A percentile compares a stretch with the other conserved stretches of the same genome.
phyloP scores from a whole-genome alignment of 2,113 vertebrate species.

The Aphyosemion australe region DNA sequence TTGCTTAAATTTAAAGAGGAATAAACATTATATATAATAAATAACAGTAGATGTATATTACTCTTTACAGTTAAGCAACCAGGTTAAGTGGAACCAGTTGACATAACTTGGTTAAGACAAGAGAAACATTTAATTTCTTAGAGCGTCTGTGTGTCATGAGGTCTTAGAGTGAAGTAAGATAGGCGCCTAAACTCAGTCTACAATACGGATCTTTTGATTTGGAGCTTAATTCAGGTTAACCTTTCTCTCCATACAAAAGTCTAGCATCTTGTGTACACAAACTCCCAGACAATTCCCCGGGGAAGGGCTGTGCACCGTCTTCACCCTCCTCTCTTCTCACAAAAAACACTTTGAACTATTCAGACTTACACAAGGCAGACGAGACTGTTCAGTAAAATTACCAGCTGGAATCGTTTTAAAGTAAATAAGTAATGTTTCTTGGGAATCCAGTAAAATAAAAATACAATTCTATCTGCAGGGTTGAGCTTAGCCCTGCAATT shows the following conservation, averaged over 20 bases:
- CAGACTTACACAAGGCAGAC: conserved; percentile 49
- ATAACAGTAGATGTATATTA: no score
- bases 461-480: neutral
- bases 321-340: conserved; percentile 30
- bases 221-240: conserved; percentile 10
- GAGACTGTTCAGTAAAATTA: conserved; percentile 54
- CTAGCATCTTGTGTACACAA: conserved; percentile 18
- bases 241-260: conserved; percentile 20
- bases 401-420: conserved; percentile 46
- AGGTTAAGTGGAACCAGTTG: no score
- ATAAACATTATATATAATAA: no score
- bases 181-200: neutral
- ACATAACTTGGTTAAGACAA: no score
- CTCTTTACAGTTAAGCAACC: no score
- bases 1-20: no score
- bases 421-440: conserved; percentile 10
- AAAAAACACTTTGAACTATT: conserved; percentile 59
- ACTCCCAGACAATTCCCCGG: conserved; percentile 24
- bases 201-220: conserved; percentile 13
- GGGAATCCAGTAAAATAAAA: conserved; percentile 10
- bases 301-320: conserved; percentile 38
- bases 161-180: neutral
- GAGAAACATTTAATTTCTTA: no score
- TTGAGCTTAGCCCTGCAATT: neutral
- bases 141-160: neutral